phyloP scores from a whole-genome alignment of 1,140 invertebrate genomes.

The Araneus ventricosus region DNA sequence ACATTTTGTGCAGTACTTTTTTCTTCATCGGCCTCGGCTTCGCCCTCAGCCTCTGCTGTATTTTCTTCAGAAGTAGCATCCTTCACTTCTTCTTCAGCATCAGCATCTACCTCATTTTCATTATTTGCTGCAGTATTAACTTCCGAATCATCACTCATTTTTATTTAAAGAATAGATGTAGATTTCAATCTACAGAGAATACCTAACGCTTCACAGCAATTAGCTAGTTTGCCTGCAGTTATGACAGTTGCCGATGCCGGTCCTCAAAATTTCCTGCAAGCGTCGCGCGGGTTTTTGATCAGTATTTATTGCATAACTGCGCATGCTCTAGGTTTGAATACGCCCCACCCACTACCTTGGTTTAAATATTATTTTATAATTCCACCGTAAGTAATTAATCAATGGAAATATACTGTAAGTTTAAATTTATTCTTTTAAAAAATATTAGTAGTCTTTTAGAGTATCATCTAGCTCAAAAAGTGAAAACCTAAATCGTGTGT shows the following conservation, averaged over 20 bases:
- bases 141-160: conserved; percentile 3
- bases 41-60: background rate
- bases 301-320: background rate
- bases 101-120: background rate
- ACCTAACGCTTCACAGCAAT: background rate
- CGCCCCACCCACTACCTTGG: background rate
- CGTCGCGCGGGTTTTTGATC: background rate
- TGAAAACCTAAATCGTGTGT: too few species aligned
- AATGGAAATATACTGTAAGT: too few species aligned
- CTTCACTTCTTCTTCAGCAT: background rate
- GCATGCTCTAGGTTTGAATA: background rate
- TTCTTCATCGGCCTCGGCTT: background rate
- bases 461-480: too few species aligned
- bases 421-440: too few species aligned
- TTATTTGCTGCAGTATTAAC: background rate
- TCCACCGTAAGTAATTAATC: background rate
- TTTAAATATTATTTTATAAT: background rate
- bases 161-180: background rate
- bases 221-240: background rate
- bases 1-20: background rate
- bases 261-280: background rate
- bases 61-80: background rate
- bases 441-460: too few species aligned
- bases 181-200: too few species aligned
- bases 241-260: background rate